Percentiles rank a stretch among this genome's conserved stretches.
phyloP scores from a whole-genome alignment of 2,888 invertebrate species.

The Noctua comes region DNA sequence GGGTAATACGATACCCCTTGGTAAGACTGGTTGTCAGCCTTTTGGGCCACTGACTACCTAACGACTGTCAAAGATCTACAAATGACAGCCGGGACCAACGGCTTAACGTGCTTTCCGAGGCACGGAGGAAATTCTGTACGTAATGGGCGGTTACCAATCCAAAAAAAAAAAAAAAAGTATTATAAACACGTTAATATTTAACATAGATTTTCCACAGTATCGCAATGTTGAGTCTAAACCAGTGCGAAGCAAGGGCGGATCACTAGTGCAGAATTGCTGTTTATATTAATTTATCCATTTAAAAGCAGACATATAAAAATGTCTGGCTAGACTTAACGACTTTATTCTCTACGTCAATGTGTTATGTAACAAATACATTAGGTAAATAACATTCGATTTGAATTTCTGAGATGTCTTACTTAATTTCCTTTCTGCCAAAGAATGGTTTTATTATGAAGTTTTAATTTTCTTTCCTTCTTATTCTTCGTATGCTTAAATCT shows the following conservation, averaged over 20 bases:
- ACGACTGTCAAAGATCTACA: no score
- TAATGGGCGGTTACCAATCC: no score
- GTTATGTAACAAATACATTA: conserved; percentile 1
- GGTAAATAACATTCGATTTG: conserved; percentile 9
- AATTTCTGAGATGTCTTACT: conserved; percentile 18
- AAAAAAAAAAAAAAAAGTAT: no score
- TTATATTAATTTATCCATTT: background rate
- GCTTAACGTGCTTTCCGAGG: no score
- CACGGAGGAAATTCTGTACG: no score
- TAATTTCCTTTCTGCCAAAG: background rate
- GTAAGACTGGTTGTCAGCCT: no score
- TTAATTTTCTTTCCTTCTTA: no score
- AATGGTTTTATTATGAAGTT: background rate
- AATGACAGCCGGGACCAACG: no score
- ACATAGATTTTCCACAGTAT: background rate
- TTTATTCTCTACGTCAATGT: conserved; percentile 9
- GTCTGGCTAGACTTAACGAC: background rate
- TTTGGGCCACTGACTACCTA: no score
- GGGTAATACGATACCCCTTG: no score
- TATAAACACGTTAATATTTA: background rate
- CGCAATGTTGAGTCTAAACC: background rate
- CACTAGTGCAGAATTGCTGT: background rate
- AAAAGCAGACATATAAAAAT: conserved; percentile 33
- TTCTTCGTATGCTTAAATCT: no score
- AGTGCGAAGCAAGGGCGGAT: background rate